phyloP scores from a whole-genome alignment of 2,797 vertebrate genomes.

The Onychomys arenicola region DNA sequence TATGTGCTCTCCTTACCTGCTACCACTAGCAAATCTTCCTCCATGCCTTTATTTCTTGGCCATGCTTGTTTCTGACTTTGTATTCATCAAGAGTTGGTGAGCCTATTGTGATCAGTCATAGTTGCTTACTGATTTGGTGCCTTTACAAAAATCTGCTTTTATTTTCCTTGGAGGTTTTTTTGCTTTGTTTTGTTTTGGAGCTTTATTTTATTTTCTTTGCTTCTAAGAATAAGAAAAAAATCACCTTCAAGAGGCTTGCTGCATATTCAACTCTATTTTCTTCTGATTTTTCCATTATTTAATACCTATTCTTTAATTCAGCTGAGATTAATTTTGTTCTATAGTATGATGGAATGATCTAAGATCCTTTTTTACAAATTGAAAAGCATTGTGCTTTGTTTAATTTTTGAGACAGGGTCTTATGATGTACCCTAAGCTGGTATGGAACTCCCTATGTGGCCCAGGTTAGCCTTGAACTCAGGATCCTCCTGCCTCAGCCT shows the following conservation, averaged over 20 bases:
- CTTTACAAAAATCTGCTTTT: not conserved
- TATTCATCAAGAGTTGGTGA: not conserved
- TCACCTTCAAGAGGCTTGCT: conserved; percentile 32
- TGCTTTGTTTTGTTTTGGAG: not conserved
- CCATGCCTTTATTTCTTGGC: not conserved
- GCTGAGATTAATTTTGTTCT: conserved; percentile 40
- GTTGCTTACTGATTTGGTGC: conserved; percentile 1
- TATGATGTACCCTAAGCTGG: not conserved
- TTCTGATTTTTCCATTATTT: conserved; percentile 35
- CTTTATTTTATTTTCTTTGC: not conserved
- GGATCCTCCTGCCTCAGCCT: not conserved
- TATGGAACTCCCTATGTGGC: not conserved
- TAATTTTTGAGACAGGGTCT: not conserved
- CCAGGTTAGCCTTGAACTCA: not conserved
- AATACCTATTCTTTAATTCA: conserved; percentile 43
- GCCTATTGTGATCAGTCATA: not conserved
- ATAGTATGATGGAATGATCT: not conserved
- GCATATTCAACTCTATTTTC: conserved; percentile 36
- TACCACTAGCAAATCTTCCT: not conserved
- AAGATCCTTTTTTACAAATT: conserved; percentile 49
- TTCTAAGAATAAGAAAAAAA: conserved; percentile 25
- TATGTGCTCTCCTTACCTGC: not conserved
- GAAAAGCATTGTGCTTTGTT: conserved; percentile 7
- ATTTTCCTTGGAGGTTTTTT: not conserved
- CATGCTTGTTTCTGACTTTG: not conserved